Percentiles rank a stretch among this genome's conserved stretches.
Conservation (phyloP, 2,888 invertebrate species). For the Sabatieria punctata region DNA sequence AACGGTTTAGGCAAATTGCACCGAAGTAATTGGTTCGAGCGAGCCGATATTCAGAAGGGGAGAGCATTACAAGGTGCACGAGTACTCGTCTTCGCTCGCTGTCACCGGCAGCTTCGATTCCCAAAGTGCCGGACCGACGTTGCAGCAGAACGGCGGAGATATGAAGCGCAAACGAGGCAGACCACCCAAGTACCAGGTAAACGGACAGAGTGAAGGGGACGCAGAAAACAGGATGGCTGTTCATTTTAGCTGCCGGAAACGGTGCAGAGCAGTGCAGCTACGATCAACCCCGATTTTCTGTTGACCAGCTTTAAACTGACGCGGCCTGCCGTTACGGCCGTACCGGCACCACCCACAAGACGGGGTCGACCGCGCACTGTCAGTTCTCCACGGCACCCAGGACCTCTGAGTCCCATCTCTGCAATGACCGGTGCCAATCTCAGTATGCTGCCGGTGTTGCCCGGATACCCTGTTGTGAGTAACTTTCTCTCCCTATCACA, state of each 20-base stretch:
- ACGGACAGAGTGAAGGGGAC: constrained; percentile 35
- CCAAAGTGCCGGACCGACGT: neutral
- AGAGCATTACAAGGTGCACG: constrained; percentile 71
- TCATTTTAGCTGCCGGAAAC: no score
- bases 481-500: no score
- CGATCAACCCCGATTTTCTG: neutral
- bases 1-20: constrained; percentile 58
- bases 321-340: neutral
- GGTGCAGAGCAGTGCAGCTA: neutral
- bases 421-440: neutral
- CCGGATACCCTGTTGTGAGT: no score
- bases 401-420: neutral
- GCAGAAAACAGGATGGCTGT: neutral
- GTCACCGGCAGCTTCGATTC: neutral
- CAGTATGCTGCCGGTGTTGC: no score
- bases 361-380: constrained; percentile 10
- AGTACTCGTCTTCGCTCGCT: constrained; percentile 39
- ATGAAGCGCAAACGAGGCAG: constrained; percentile 58
- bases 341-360: no score
- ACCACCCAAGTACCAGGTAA: constrained; percentile 87
- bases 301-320: constrained; percentile 1
- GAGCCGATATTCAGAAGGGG: constrained; percentile 55
- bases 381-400: constrained; percentile 6
- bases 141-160: neutral
- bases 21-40: constrained; percentile 57